phyloP scores from a whole-genome alignment of 30 jellyfish, hydroid and myxozoan genomes.

The Cassiopea andromeda region DNA sequence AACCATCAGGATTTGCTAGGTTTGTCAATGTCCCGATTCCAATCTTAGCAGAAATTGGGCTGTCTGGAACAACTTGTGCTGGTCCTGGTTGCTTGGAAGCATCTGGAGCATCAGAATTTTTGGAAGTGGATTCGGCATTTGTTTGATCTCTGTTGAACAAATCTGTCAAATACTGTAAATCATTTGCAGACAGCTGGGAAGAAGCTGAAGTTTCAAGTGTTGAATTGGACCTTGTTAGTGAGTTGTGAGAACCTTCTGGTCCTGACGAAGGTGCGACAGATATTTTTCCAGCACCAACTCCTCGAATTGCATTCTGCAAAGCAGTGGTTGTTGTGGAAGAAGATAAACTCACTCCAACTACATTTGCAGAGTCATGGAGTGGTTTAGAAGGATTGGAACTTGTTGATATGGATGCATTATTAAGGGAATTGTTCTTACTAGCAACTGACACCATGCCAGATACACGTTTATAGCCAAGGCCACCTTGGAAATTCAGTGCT shows the following conservation, averaged over 20 bases:
- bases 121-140: not conserved
- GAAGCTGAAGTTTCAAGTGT: constrained; percentile 7
- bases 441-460: not conserved
- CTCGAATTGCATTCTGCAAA: not conserved
- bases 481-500: constrained; percentile 1
- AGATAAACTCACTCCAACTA: not conserved
- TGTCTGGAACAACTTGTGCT: constrained; percentile 22
- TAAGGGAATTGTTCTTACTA: not conserved
- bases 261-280: not conserved
- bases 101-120: constrained; percentile 1
- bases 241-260: not conserved
- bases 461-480: not conserved
- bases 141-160: constrained; percentile 50
- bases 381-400: not conserved
- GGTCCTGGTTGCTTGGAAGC: not conserved
- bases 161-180: constrained; percentile 47
- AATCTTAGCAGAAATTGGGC: constrained; percentile 82
- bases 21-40: constrained; percentile 79
- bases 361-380: not conserved
- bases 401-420: not conserved
- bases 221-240: not conserved
- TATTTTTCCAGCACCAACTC: not conserved
- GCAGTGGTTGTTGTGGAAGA: not conserved
- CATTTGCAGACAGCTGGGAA: constrained; percentile 59
- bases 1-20: constrained; percentile 57